Evolutionary conservation across 2,113 vertebrate species (phyloP), one percentile per base, ranked within the genome.

Genomic region (Leptocoma aspasia): DNA sequence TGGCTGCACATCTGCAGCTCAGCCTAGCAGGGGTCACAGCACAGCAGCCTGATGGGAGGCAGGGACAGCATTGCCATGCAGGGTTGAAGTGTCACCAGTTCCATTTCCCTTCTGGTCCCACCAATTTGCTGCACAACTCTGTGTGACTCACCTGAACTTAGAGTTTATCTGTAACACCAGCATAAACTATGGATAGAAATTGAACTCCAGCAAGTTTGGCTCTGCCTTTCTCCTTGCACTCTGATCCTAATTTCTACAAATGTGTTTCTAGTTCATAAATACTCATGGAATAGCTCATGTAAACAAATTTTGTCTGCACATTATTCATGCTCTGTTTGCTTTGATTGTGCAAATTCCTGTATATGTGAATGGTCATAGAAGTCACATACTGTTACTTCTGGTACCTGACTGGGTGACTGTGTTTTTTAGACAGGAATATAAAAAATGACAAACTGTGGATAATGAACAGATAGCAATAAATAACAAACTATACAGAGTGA

Each of bases 251-350:
- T 93, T 92, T 90, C 71, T 83, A 63, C 79, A 90, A 95, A 91
- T 2, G 3, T 68, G 41, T 82, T 81, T 89, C 49, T 89, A 78
- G 89, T 37, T 95, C 80, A 94, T 92, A 94, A 92, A 95, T 94
- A 94, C 93, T 75, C 91, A 94, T 11, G 3, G 28, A 84, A 86
- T 56, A 84, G 47, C 68, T 92, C 65, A 78, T 84, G 91, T 89
- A 94, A 94, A 93, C 77, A 94, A 75, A 68, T 86, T 92, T 92
- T 89, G 15, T 37, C 85, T 88, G 52, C 27, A 3, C 33, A 79
- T 94, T 95, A 86, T 86, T 95, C 77, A 94, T 52, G 86, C 77
- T 60, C 91, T 92, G 83, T 89, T 95, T 94, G 71, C 45, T 94
- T 93, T 83, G 82, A 93, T 73, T 93, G 88, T 83, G 71, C 31